Evolutionary conservation across 1,140 invertebrate genomes (phyloP), one percentile per base, ranked within the genome.

Genomic region (Eriocheir sinensis): DNA sequence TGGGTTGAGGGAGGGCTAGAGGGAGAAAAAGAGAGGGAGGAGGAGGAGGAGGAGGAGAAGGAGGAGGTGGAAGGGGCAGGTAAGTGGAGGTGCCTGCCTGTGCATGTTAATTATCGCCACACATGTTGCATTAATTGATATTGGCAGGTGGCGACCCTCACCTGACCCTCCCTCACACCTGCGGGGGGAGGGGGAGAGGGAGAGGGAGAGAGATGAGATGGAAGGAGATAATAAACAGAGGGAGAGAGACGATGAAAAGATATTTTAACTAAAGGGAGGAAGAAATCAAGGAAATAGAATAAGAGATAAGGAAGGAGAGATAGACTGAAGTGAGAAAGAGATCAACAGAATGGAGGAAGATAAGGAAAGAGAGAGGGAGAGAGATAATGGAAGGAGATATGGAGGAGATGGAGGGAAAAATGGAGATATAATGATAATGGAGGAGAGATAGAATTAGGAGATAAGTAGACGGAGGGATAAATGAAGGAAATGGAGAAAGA

Each of bases 101-200:
- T 30, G 92, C 92, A 93, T 93, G 79, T 93, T 93, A 93, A 93
- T 93, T 89, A 93, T 85, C 80, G 27, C 85, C 86, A 88, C 92
- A 93, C 92, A 48, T 93, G 92, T 93, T 89, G 53, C 86, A 21
- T 93, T 93, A 93, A 93, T 93, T 93, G 92, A 93, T 88, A 93
- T 93, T 93, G 92, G 86, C 92, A 93, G 92, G 27, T 60, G 48
- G 27, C 72, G 86, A 93, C 92, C 92, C 53, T 53, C 44, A 34
- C 27, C 85, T 93, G 86, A 93, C 92, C 92, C 92, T 17, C 6
- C 83, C 85, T 44, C 83, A 86, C 85, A 92, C 91, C 91, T 92
- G 40, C 34, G 34, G 6, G 72, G 30, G 85, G 86, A 80, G 40
- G 91, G 12, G 79, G 0, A n/a, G 80, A 30, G 83, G 41, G 34